These are phyloP conservation scores for Lamellibrachia columna DNA, from an alignment of 2,888 invertebrate genomes.

Conservation along the genomic window DNA sequence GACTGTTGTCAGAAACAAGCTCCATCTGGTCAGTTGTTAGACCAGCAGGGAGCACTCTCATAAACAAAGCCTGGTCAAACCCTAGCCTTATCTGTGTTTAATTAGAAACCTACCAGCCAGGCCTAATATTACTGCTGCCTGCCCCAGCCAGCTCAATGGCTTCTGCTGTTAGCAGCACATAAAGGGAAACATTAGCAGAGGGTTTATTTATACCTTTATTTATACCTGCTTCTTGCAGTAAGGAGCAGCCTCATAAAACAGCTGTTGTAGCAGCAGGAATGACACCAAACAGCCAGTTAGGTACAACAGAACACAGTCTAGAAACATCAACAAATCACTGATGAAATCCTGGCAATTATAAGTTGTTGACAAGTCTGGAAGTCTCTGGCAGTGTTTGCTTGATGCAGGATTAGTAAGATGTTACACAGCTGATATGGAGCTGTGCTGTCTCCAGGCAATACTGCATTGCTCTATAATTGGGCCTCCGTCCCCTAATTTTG, in stretches of 20 bases:
- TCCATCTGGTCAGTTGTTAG: background rate
- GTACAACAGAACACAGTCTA: background rate
- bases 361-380: background rate
- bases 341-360: background rate
- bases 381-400: background rate
- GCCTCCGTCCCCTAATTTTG: background rate
- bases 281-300: background rate
- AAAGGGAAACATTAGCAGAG: slow-evolving; percentile 7
- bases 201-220: background rate
- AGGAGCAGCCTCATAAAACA: slow-evolving; percentile 2
- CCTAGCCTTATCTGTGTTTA: background rate
- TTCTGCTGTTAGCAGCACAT: background rate
- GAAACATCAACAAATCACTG: background rate
- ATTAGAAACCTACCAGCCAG: background rate
- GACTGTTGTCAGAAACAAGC: background rate
- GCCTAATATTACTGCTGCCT: background rate
- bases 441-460: background rate
- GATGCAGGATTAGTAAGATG: background rate
- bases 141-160: background rate
- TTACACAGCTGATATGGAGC: background rate
- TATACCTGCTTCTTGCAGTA: background rate
- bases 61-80: background rate
- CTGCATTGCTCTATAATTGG: background rate
- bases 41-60: background rate
- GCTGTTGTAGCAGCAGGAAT: background rate